A percentile compares a stretch with the other conserved stretches of the same genome.
phyloP scores from a whole-genome alignment of 1,140 invertebrate genomes.

The Papilio helenus region DNA sequence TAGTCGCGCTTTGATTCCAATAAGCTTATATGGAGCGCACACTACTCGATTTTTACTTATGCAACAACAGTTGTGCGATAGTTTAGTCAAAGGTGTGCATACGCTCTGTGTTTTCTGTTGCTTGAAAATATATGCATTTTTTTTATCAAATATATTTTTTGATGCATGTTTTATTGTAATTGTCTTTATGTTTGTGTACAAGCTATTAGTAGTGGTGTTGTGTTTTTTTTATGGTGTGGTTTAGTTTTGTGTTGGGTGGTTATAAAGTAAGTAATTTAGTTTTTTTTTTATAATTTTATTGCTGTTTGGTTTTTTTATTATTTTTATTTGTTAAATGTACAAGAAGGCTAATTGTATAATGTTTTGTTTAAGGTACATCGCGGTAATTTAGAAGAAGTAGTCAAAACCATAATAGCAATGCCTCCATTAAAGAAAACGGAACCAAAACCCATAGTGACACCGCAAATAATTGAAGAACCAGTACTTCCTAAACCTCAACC shows the following conservation, averaged over 20 bases:
- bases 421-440: constrained; percentile 66
- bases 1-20: too few species aligned
- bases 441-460: constrained; percentile 59
- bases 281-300: constrained; percentile 43
- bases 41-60: too few species aligned
- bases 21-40: too few species aligned
- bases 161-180: constrained; percentile 40
- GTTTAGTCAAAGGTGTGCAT: too few species aligned
- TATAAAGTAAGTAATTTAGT: constrained; percentile 52
- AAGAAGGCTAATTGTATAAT: constrained; percentile 4
- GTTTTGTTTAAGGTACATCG: constrained; percentile 68
- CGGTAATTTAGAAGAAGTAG: constrained; percentile 73
- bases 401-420: constrained; percentile 75
- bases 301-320: constrained; percentile 38
- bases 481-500: constrained; percentile 51
- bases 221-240: constrained; percentile 44
- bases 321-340: constrained; percentile 26
- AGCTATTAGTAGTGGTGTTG: constrained; percentile 42
- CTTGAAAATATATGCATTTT: constrained; percentile 18
- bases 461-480: constrained; percentile 57
- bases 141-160: constrained; percentile 12
- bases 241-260: constrained; percentile 53
- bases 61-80: too few species aligned
- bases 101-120: neutral
- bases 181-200: constrained; percentile 36